A percentile compares a stretch with the other conserved stretches of the same genome.
Conservation (phyloP, 2,888 invertebrate species). For the Ceramica pisi region DNA sequence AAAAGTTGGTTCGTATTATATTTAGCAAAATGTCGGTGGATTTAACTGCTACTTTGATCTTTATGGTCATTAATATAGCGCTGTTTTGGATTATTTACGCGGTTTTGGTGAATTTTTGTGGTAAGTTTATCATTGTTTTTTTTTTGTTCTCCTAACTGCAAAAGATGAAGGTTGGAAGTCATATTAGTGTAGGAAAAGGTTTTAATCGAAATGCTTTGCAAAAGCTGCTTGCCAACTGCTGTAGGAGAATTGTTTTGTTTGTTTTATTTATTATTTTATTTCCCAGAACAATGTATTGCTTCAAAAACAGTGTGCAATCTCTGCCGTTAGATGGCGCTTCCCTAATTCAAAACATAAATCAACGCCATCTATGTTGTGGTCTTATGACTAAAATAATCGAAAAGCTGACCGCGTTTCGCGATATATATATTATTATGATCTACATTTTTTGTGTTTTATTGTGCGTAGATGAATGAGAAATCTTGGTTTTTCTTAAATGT, state of each 20-base stretch:
- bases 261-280: too few relatives aligned
- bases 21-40: slow-evolving; percentile 69
- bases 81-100: slow-evolving; percentile 81
- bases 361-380: slow-evolving; percentile 42
- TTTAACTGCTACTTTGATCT: slow-evolving; percentile 72
- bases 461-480: not conserved
- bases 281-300: not conserved
- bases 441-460: too few relatives aligned
- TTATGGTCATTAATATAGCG: slow-evolving; percentile 77
- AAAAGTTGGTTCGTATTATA: slow-evolving; percentile 3
- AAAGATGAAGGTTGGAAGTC: not conserved
- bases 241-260: not conserved
- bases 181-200: not conserved
- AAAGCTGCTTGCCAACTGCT: too few relatives aligned
- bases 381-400: not conserved
- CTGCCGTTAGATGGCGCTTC: slow-evolving; percentile 35
- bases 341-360: not conserved
- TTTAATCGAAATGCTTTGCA: not conserved
- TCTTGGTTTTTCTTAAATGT: not conserved
- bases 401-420: not conserved
- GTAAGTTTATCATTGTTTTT: slow-evolving; percentile 72
- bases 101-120: slow-evolving; percentile 76
- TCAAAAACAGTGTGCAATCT: not conserved
- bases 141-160: not conserved
- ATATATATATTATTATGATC: not conserved